These are phyloP conservation scores for Tanytarsus gracilentus DNA, from an alignment of 2,888 invertebrate species.

Conservation along the genomic window DNA sequence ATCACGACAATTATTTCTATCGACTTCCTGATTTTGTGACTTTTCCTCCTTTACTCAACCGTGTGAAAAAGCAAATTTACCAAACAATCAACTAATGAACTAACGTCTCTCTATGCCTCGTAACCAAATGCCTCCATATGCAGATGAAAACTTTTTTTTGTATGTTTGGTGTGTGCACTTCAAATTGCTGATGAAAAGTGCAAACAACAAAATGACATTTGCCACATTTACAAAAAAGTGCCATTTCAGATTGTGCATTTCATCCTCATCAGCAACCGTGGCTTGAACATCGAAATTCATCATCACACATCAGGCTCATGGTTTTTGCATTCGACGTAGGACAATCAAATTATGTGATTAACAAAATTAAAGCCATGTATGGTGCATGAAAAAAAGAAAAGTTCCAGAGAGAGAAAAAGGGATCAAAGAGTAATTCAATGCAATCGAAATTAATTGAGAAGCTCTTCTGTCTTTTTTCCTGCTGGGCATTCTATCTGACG, in stretches of 20 bases:
- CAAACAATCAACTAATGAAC: constrained; percentile 28
- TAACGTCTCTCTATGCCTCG: constrained; percentile 3
- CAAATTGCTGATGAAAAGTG: constrained; percentile 28
- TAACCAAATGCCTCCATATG: constrained; percentile 3
- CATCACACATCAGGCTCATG: not conserved
- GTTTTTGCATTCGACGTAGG: not conserved
- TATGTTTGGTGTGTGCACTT: constrained; percentile 13
- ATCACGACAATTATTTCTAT: not conserved
- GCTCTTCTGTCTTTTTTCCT: too few species aligned
- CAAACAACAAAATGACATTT: constrained; percentile 19
- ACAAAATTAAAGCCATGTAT: constrained; percentile 14
- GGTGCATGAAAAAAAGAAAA: not conserved
- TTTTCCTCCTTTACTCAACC: not conserved
- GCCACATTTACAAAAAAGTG: too few species aligned
- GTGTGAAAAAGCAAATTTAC: not conserved
- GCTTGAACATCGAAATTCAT: not conserved
- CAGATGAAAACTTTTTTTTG: not conserved
- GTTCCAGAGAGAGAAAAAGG: not conserved
- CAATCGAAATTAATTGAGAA: constrained; percentile 5
- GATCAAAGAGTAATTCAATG: not conserved
- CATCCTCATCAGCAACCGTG: not conserved
- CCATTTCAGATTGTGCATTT: constrained; percentile 8
- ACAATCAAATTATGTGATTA: constrained; percentile 26
- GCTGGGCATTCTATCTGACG: too few species aligned
- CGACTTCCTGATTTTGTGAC: too few species aligned